phyloP scores from a whole-genome alignment of 2,797 vertebrate genomes.

The Schizothorax lantsangensis region DNA sequence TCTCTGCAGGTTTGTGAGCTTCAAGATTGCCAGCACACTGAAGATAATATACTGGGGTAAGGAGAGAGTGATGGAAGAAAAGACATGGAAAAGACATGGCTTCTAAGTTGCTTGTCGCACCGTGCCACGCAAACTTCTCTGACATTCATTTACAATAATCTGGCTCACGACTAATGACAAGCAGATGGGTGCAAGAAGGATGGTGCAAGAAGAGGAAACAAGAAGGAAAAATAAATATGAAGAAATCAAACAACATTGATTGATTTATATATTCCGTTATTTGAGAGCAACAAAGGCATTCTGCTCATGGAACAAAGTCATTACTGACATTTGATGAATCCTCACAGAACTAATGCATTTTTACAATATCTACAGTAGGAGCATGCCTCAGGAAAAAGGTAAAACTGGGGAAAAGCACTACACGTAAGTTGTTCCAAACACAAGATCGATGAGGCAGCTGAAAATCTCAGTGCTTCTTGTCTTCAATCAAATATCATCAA shows the following conservation, averaged over 20 bases:
- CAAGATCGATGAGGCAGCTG: conserved; percentile 40
- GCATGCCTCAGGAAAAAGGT: conserved; percentile 1
- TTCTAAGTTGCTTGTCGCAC: conserved; percentile 27
- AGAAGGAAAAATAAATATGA: conserved; percentile 10
- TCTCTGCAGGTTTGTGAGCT: conserved; percentile 6
- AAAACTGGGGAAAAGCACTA: not conserved
- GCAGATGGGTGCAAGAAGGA: conserved; percentile 63
- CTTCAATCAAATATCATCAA: conserved; percentile 46
- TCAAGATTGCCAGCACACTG: conserved; percentile 24
- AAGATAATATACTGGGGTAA: conserved; percentile 22
- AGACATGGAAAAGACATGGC: conserved; percentile 1
- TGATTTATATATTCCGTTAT: conserved; percentile 8
- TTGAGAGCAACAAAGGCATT: conserved; percentile 2
- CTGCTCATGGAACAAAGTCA: conserved; percentile 4
- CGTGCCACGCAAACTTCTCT: conserved; percentile 12
- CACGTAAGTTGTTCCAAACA: not conserved
- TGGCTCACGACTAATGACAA: conserved; percentile 46
- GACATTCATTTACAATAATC: conserved; percentile 19
- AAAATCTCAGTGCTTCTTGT: conserved; percentile 25
- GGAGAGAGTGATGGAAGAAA: conserved; percentile 31
- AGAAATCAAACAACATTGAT: conserved; percentile 26
- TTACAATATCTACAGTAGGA: conserved; percentile 41
- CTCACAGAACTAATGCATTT: conserved; percentile 9
- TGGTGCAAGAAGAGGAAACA: conserved; percentile 13
- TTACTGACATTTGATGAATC: conserved; percentile 25